Base-by-base conservation (phyloP, 2,888 invertebrate genomes). In the Cryptocephalus moraei region DNA sequence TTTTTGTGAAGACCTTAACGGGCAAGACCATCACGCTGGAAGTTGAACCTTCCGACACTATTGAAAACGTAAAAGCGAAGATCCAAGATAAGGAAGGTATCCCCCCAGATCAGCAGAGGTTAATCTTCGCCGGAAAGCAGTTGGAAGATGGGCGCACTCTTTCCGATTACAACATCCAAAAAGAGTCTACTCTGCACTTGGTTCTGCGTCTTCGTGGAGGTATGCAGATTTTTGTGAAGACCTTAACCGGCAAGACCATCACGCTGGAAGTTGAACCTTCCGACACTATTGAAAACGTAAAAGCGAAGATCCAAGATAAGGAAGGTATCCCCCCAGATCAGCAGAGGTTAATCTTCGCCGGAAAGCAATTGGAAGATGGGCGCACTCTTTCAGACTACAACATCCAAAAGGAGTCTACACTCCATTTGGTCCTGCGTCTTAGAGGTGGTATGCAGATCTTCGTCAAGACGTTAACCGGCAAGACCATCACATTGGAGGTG, bases 191-290 rank as follows among this genome's bases (percentile, higher is more conserved):
- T 2, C 41, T 45, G 3, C 45, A 45, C 31, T 45, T 45, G 41
- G 45, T 93, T 53, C 78, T 95, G 51, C 86, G 94, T 73, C 82
- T 75, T 57, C 69, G 81, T 49, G 82, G 82, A 57, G 71, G 71
- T 52, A 82, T 84, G 70, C 93, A 95, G 80, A 94, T 95, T 72
- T 95, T 91, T 71, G 91, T 92, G 48, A 92, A 92, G 75, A 92
- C 91, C 60, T 77, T 91, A 33, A 91, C 90, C 64, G 91, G 91
- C 63, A 92, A 91, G 73, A 91, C 91, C 68, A 91, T 91, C 68
- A 90, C 90, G 67, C 79, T 90, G 52, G 89, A 90, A 75, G 90
- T 89, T 51, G 91, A 92, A 71, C 85, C 91, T 45, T 87, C 88
- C 1, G 91, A 92, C 68, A 88, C 90, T 9, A 92, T 92, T 61